Evolutionary conservation across 2,888 invertebrate species (phyloP).

Genomic region (Altica lythri): DNA sequence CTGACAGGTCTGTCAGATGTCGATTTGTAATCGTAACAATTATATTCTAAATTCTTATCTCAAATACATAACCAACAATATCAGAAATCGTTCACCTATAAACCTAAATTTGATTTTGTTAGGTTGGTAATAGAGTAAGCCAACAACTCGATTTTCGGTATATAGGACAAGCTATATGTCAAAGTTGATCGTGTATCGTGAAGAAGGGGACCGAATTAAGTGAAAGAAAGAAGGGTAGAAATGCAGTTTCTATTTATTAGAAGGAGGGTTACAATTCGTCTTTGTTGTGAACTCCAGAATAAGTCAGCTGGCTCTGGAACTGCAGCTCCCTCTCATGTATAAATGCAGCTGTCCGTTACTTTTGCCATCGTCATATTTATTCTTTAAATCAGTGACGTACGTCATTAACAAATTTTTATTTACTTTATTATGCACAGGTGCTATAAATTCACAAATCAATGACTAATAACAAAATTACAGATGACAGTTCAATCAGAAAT

Average conservation of each 20-base stretch:
- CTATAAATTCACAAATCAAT: too few species aligned
- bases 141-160: not conserved
- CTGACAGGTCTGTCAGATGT: too few species aligned
- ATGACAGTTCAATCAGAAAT: too few species aligned
- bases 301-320: constrained; percentile 57
- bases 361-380: constrained; percentile 40
- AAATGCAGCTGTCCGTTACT: constrained; percentile 46
- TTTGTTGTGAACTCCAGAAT: constrained; percentile 56
- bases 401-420: too few species aligned
- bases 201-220: constrained; percentile 45
- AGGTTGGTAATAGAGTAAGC: not conserved
- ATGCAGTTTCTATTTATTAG: constrained; percentile 48
- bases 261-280: constrained; percentile 54
- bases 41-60: too few species aligned
- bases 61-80: too few species aligned
- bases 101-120: too few species aligned
- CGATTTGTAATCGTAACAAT: too few species aligned
- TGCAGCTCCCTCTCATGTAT: constrained; percentile 40
- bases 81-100: too few species aligned
- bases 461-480: too few species aligned
- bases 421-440: too few species aligned
- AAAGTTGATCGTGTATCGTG: constrained; percentile 31
- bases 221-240: constrained; percentile 47
- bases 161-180: constrained; percentile 27
- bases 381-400: constrained; percentile 41